Evolutionary conservation across 2,888 invertebrate species (phyloP).

Genomic region (Diachrysia chrysitis): DNA sequence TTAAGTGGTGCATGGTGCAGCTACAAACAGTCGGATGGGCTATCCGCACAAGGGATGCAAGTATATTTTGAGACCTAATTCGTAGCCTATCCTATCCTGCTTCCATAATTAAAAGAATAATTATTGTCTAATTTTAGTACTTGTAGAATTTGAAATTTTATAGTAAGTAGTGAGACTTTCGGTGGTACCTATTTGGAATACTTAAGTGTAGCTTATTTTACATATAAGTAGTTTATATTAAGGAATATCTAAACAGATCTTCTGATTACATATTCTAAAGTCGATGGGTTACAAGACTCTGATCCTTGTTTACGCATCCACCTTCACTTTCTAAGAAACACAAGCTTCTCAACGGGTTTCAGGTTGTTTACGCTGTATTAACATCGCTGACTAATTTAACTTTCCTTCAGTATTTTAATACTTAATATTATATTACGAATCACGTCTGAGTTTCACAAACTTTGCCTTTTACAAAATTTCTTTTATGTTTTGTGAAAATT

Average conservation of each 20-base stretch:
- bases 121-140: too few species aligned
- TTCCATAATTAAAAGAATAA: too few species aligned
- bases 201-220: too few species aligned
- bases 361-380: constrained; percentile 32
- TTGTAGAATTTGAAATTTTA: too few species aligned
- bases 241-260: background rate
- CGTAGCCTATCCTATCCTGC: too few species aligned
- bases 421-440: constrained; percentile 28
- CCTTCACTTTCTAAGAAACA: constrained; percentile 44
- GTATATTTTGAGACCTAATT: too few species aligned
- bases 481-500: background rate
- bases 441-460: constrained; percentile 6
- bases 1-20: too few species aligned
- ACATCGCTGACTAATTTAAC: constrained; percentile 31
- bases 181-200: too few species aligned
- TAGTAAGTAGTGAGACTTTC: too few species aligned
- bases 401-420: constrained; percentile 18
- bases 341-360: constrained; percentile 39
- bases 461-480: constrained; percentile 10
- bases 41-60: too few species aligned
- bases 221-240: too few species aligned
- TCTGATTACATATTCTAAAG: background rate
- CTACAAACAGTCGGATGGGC: too few species aligned
- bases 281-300: constrained; percentile 12
- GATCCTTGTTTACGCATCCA: constrained; percentile 33